A percentile compares a stretch with the other conserved stretches of the same genome.
Conservation (phyloP, 1,140 invertebrate species). For the Bombus cullumanus region DNA sequence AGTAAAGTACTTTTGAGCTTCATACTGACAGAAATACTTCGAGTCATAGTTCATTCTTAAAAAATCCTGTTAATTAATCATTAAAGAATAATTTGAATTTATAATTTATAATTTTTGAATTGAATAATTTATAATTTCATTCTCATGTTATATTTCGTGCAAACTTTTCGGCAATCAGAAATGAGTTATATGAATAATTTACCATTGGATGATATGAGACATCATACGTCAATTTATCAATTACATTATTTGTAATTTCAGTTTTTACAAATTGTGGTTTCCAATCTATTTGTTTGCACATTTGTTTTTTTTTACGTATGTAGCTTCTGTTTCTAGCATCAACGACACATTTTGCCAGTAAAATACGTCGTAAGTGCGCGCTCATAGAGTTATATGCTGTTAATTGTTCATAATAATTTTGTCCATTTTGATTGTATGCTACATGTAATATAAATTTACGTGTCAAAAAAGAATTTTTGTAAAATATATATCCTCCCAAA, state of each 20-base stretch:
- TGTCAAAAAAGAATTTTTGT: background rate
- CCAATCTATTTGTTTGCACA: conserved; percentile 52
- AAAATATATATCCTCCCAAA: background rate
- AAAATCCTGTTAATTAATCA: conserved; percentile 43
- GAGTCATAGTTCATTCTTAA: conserved; percentile 24
- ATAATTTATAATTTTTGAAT: background rate
- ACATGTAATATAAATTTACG: conserved; percentile 22
- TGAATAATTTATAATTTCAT: background rate
- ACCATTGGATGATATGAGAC: conserved; percentile 77
- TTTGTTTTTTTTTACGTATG: conserved; percentile 60
- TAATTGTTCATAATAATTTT: conserved; percentile 77
- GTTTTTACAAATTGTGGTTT: conserved; percentile 46
- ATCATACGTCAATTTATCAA: conserved; percentile 78
- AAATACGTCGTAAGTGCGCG: conserved; percentile 74
- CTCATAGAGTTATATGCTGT: conserved; percentile 78
- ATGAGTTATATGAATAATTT: conserved; percentile 38
- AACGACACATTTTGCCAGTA: conserved; percentile 77
- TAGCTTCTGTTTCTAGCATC: conserved; percentile 76
- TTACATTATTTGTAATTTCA: conserved; percentile 69
- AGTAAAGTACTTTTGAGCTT: background rate
- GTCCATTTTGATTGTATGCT: conserved; percentile 78
- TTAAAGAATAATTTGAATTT: background rate
- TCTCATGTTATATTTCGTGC: too few species aligned
- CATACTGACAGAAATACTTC: background rate
- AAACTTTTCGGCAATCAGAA: background rate